Conservation (phyloP, 2,888 invertebrate species). For the Neelides folsomi region DNA sequence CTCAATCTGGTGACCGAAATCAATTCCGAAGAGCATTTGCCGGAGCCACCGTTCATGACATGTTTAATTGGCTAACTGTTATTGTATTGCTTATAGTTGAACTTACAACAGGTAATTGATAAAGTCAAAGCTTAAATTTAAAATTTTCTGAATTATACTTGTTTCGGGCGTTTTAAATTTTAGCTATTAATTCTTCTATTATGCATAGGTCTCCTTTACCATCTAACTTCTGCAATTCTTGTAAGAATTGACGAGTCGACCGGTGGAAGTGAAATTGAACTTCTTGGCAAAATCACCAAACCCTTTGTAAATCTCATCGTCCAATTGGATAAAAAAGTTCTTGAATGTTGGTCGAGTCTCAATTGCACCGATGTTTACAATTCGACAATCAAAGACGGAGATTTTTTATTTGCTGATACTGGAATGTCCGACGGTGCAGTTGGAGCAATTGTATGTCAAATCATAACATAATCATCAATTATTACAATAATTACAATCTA, state of each 20-base stretch:
- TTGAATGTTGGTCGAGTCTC: slow-evolving; percentile 37
- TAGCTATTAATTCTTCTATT: no score
- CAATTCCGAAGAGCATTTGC: slow-evolving; percentile 44
- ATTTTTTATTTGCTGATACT: slow-evolving; percentile 33
- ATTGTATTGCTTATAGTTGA: slow-evolving; percentile 43
- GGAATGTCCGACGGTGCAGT: slow-evolving; percentile 37
- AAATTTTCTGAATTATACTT: no score
- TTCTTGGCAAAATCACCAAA: slow-evolving; percentile 39
- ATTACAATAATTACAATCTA: no score
- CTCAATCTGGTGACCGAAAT: slow-evolving; percentile 37
- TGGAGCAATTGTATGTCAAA: slow-evolving; percentile 38
- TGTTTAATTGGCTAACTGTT: slow-evolving; percentile 46
- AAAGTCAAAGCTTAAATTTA: no score
- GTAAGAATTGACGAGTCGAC: slow-evolving; percentile 29
- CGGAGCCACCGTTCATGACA: slow-evolving; percentile 46
- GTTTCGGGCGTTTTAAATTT: no score
- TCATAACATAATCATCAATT: no score
- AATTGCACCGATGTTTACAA: slow-evolving; percentile 34
- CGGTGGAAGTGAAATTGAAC: slow-evolving; percentile 34
- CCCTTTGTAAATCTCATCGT: slow-evolving; percentile 40
- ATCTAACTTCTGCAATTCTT: slow-evolving; percentile 36
- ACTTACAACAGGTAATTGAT: slow-evolving; percentile 35
- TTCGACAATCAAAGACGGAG: slow-evolving; percentile 24
- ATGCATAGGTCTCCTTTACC: slow-evolving; percentile 36
- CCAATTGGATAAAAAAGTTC: slow-evolving; percentile 38